These are phyloP conservation scores for Tricholauxania praeusta DNA, from an alignment of 2,888 invertebrate species.

Conservation along the genomic window DNA sequence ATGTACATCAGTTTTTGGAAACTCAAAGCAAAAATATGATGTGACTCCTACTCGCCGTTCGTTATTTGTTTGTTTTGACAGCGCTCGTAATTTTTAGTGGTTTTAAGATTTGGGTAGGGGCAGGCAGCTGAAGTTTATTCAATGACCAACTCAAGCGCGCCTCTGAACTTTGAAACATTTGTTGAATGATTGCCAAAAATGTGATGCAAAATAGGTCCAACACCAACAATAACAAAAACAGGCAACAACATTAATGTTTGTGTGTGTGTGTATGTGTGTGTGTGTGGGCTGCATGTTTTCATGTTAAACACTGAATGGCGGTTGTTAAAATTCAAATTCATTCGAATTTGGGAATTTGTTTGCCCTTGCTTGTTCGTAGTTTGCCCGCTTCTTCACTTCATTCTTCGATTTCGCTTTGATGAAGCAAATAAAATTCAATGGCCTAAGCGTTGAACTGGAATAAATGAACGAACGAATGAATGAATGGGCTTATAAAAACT, in stretches of 20 bases:
- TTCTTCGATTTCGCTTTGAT: not conserved
- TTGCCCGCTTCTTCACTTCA: not conserved
- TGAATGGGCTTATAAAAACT: not conserved
- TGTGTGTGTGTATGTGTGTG: no score
- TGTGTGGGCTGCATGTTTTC: not conserved
- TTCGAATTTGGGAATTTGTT: constrained; percentile 13
- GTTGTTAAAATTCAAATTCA: constrained; percentile 29
- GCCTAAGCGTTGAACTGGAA: constrained; percentile 22
- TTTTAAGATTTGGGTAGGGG: no score
- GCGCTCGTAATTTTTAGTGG: no score
- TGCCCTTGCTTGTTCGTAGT: no score
- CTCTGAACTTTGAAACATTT: not conserved
- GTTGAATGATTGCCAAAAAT: constrained; percentile 37
- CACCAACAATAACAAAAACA: constrained; percentile 9
- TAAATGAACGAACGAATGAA: constrained; percentile 15
- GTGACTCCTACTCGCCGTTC: no score
- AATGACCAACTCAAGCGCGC: constrained; percentile 17
- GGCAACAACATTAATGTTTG: not conserved
- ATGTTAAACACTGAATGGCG: constrained; percentile 27
- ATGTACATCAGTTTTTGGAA: no score
- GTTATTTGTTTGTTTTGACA: no score
- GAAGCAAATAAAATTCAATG: constrained; percentile 5
- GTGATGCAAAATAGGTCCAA: constrained; percentile 12
- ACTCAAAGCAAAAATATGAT: no score
- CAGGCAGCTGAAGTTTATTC: constrained; percentile 1